Evolutionary conservation across 2,888 invertebrate species (phyloP), one percentile per base, ranked within the genome.

Genomic region (Romanomermis culicivorax): DNA sequence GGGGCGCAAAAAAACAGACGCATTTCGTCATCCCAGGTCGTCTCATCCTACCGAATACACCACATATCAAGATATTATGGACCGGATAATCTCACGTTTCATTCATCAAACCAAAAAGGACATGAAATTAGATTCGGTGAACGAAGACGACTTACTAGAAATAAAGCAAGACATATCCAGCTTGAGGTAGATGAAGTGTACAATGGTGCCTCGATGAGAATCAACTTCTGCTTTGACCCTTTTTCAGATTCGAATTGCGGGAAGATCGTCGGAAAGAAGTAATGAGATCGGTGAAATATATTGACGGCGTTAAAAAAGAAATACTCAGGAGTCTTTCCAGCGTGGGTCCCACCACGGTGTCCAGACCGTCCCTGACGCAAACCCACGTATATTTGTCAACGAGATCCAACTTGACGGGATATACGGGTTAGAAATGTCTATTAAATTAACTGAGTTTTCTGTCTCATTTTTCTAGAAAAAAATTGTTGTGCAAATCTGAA

Each of bases 81-180:
- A 72, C 42, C 64, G 74, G 2, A 65, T 76, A 36, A 75, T 76
- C 3, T 71, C 71, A 29, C 64, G 75, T 49, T 65, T 71, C 59
- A 75, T 75, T 42, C 72, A 74, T 56, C 71, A 73, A 58, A 70
- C 70, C 30, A 75, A 75, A 68, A 75, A 75, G 59, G 71, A 74
- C 56, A 68, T 71, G 63, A 67, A 75, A 52, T 73, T 74, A 66
- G 74, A 74, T 60, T 74, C 75, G 2, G 75, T 76, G 23, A 76
- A 75, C 60, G 76, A 76, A 62, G 76, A 76, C 58, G 75, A 76
- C 60, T 60, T 76, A 26, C 64, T 75, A 29, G 76, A 76, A 62
- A 76, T 76, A 52, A 76, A 76, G 63, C 76, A 76, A 61, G 76
- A 76, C 59, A 76, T 76, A 23, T 75, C 74, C 24, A 75, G 75